A percentile compares a stretch with the other conserved stretches of the same genome.
phyloP scores from a whole-genome alignment of 1,140 invertebrate species.

The Lineus longissimus region DNA sequence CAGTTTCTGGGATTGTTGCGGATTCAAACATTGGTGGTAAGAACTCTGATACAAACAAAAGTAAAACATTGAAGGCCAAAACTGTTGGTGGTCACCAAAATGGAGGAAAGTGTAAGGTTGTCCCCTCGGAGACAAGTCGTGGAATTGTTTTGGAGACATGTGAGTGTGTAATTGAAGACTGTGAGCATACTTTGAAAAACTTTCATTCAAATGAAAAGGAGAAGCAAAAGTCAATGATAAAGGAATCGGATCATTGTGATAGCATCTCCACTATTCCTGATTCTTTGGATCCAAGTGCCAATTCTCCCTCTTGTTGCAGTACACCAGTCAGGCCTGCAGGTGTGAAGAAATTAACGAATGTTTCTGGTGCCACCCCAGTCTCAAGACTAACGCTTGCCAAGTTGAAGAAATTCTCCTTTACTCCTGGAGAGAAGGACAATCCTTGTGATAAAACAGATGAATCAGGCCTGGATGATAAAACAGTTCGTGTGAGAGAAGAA shows the following conservation, averaged over 20 bases:
- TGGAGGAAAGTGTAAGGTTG: too few species aligned
- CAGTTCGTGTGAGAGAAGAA: neutral
- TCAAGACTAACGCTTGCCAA: neutral
- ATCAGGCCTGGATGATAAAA: neutral
- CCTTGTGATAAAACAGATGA: neutral
- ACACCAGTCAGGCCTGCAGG: neutral
- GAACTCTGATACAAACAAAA: too few species aligned
- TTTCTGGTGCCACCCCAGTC: neutral
- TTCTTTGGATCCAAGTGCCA: neutral
- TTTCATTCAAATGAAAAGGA: too few species aligned
- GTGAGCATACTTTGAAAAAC: too few species aligned
- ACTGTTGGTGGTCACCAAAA: too few species aligned
- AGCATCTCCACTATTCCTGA: neutral
- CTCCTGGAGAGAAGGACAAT: neutral
- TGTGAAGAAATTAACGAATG: neutral
- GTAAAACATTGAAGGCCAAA: too few species aligned
- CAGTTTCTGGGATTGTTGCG: too few species aligned
- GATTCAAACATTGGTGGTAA: too few species aligned
- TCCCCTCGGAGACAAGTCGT: too few species aligned
- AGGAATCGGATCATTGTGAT: neutral
- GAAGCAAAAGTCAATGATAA: too few species aligned
- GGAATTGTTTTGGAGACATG: too few species aligned
- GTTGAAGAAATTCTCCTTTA: conserved; percentile 4
- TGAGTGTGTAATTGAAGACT: too few species aligned
- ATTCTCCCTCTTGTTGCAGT: neutral